Conservation (phyloP, 2,113 vertebrate species). For the Lucifuga dentata region DNA sequence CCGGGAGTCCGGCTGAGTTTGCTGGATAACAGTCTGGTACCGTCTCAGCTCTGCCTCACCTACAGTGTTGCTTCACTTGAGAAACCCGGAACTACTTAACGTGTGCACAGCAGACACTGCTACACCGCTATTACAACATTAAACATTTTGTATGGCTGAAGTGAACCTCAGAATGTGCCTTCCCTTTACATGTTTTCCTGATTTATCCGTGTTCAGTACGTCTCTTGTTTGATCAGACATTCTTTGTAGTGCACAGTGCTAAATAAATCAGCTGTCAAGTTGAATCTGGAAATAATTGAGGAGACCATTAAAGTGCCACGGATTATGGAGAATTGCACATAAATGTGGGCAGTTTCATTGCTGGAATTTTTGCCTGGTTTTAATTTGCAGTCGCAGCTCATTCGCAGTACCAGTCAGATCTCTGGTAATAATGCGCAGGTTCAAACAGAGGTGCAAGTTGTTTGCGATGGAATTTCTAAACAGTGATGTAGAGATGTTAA, state of each 20-base stretch:
- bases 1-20: constrained; percentile 58
- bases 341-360: constrained; percentile 63
- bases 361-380: constrained; percentile 67
- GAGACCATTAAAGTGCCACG: constrained; percentile 73
- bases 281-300: constrained; percentile 78
- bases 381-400: constrained; percentile 64
- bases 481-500: constrained; percentile 26
- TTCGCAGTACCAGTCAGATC: constrained; percentile 33
- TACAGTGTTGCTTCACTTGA: constrained; percentile 1
- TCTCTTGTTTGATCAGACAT: constrained; percentile 47
- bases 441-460: constrained; percentile 16
- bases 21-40: constrained; percentile 44
- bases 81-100: constrained; percentile 47
- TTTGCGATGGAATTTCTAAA: constrained; percentile 35
- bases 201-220: constrained; percentile 37
- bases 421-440: no score
- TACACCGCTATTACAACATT: neutral
- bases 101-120: constrained; percentile 10
- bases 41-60: constrained; percentile 5
- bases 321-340: constrained; percentile 62
- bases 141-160: constrained; percentile 27
- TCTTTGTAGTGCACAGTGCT: constrained; percentile 36
- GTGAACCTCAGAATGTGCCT: constrained; percentile 14
- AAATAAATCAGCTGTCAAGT: constrained; percentile 55
- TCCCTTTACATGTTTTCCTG: constrained; percentile 4